phyloP scores from a whole-genome alignment of 1,140 invertebrate species.

The Caerostris extrusa region DNA sequence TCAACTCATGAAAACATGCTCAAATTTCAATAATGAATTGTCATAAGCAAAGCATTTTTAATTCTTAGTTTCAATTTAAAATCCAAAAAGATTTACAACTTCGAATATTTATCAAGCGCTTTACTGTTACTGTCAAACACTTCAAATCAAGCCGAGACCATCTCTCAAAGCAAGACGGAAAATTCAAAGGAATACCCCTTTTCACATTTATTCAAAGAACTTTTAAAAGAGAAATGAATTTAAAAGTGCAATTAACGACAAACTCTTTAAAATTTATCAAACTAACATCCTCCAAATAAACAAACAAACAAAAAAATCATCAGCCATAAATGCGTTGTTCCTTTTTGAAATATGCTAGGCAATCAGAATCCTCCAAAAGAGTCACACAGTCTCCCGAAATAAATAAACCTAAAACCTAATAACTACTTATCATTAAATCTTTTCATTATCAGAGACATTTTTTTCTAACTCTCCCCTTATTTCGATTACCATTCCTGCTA shows the following conservation, averaged over 20 bases:
- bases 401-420: constrained; percentile 42
- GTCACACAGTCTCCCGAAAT: neutral
- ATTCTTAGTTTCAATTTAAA: neutral
- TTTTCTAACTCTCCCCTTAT: neutral
- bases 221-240: neutral
- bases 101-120: too few relatives aligned
- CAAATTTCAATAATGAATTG: neutral
- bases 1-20: neutral
- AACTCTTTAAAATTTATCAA: constrained; percentile 33
- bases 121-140: neutral
- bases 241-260: constrained; percentile 32
- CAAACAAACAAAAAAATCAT: neutral
- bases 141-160: neutral
- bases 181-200: neutral
- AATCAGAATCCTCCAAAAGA: constrained; percentile 10
- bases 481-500: neutral
- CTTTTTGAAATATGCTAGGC: constrained; percentile 8
- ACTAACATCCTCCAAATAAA: neutral
- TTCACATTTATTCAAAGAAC: neutral
- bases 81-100: neutral
- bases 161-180: neutral
- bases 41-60: too few relatives aligned
- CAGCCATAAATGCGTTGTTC: neutral
- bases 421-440: constrained; percentile 70
- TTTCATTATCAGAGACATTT: neutral